A percentile compares a stretch with the other conserved stretches of the same genome.
Conservation (phyloP, 2,113 vertebrate genomes). For the Thamnophis sirtalis region DNA sequence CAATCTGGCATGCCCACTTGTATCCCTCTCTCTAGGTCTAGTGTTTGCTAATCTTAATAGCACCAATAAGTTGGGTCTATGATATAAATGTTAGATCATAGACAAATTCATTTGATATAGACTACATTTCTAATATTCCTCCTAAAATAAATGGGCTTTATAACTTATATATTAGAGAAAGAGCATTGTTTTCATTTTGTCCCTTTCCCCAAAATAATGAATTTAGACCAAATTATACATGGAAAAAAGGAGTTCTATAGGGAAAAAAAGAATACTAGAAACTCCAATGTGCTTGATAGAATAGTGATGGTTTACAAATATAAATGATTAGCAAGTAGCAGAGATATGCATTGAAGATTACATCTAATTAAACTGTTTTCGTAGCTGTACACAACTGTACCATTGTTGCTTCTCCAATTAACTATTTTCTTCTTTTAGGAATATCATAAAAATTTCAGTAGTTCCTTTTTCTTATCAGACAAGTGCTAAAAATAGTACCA, state of each 20-base stretch:
- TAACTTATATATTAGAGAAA: background rate
- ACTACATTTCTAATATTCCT: background rate
- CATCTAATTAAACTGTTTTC: background rate
- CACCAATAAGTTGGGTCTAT: background rate
- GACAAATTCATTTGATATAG: background rate
- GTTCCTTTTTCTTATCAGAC: background rate
- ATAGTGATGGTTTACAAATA: background rate
- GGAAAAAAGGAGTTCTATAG: background rate
- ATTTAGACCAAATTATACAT: background rate
- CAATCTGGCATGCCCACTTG: background rate
- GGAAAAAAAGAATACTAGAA: background rate
- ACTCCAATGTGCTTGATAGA: background rate
- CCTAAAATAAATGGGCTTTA: background rate
- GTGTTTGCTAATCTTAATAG: background rate
- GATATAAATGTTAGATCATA: background rate
- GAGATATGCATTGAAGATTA: background rate
- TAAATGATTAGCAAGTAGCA: background rate
- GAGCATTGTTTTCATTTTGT: background rate
- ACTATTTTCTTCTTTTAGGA: background rate
- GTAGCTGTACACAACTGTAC: background rate
- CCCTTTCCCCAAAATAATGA: background rate
- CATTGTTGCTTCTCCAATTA: background rate
- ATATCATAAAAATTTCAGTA: background rate
- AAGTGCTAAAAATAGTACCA: background rate
- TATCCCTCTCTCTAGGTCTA: background rate